phyloP scores from a whole-genome alignment of 2,797 vertebrate species.

The Bucorvus abyssinicus region DNA sequence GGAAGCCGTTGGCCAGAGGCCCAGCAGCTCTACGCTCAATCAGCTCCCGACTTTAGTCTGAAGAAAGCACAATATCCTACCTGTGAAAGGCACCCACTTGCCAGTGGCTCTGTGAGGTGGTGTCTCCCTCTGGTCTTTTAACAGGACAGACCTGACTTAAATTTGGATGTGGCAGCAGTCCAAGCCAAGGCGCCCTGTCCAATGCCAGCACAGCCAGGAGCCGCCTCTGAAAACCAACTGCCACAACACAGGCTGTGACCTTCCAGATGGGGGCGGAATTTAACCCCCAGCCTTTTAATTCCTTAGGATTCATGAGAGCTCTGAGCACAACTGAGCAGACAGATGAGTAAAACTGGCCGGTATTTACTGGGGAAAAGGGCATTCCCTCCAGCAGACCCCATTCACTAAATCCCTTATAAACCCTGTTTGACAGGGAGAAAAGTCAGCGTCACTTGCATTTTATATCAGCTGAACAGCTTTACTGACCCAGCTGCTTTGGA shows the following conservation, averaged over 20 bases:
- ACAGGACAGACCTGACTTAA: conserved; percentile 19
- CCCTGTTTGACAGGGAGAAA: background rate
- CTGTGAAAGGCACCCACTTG: conserved; percentile 7
- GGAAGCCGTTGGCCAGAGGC: background rate
- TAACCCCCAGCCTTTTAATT: background rate
- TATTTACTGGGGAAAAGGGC: background rate
- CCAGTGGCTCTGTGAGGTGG: background rate
- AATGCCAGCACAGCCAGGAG: background rate
- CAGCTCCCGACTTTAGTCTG: background rate
- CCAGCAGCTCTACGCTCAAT: background rate
- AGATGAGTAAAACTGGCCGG: background rate
- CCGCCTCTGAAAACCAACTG: conserved; percentile 31
- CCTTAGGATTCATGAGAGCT: background rate
- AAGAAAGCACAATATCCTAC: conserved; percentile 60
- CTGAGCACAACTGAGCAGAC: background rate
- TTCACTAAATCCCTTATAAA: background rate
- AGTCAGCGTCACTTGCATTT: background rate
- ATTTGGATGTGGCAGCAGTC: conserved; percentile 13
- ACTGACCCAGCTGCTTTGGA: background rate
- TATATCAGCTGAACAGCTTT: background rate
- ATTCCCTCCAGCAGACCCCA: background rate
- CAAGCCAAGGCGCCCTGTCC: background rate
- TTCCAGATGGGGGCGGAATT: background rate
- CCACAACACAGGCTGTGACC: background rate
- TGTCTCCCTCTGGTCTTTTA: conserved; percentile 13